Evolutionary conservation across 2,888 invertebrate species (phyloP).

Genomic region (Phaonia tiefii): DNA sequence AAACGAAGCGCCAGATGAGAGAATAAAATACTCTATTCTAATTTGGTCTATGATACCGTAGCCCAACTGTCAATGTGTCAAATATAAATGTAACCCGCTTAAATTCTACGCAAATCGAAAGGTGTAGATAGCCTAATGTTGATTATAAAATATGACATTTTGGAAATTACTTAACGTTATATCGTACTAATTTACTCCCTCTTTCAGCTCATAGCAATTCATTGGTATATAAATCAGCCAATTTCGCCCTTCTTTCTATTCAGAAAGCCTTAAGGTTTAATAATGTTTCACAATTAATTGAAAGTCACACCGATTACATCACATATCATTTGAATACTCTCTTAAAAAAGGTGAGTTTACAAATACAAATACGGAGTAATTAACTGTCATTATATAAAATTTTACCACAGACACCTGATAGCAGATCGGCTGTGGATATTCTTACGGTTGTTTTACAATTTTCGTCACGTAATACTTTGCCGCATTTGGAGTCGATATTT

Average conservation of each 20-base stretch:
- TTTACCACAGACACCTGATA: slow-evolving; percentile 76
- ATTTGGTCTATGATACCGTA: no score
- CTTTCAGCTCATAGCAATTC: slow-evolving; percentile 85
- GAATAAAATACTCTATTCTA: no score
- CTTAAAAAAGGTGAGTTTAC: slow-evolving; percentile 83
- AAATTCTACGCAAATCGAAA: no score
- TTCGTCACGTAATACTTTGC: slow-evolving; percentile 84
- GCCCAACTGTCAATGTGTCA: no score
- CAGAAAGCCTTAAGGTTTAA: slow-evolving; percentile 83
- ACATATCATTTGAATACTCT: slow-evolving; percentile 86
- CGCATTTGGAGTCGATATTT: slow-evolving; percentile 86
- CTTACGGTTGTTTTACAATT: slow-evolving; percentile 87
- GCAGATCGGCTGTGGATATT: slow-evolving; percentile 86
- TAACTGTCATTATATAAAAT: neutral
- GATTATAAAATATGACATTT: no score
- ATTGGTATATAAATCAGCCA: slow-evolving; percentile 84
- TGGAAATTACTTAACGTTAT: no score
- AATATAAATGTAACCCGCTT: no score
- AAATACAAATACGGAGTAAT: neutral
- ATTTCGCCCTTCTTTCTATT: slow-evolving; percentile 83
- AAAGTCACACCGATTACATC: slow-evolving; percentile 87
- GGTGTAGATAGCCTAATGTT: no score
- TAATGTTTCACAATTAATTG: slow-evolving; percentile 84
- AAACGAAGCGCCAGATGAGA: no score
- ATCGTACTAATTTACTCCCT: no score